Conservation (phyloP, 2,888 invertebrate species). For the Onthophagus sagittarius region DNA sequence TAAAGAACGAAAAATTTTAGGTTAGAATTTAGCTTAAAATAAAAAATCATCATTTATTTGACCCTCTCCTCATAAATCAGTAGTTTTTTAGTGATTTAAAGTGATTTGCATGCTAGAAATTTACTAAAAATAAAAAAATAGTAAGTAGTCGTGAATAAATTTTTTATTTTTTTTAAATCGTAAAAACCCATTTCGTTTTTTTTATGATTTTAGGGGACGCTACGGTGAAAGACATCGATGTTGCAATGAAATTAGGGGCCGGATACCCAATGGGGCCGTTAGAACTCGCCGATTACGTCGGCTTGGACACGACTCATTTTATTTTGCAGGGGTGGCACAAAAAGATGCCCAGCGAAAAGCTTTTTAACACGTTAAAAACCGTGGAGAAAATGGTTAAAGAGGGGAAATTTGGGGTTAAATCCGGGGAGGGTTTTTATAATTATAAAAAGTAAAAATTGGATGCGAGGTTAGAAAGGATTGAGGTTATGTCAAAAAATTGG, state of each 20-base stretch:
- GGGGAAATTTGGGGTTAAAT: constrained; percentile 76
- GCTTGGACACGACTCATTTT: constrained; percentile 72
- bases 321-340: constrained; percentile 79
- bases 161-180: not conserved
- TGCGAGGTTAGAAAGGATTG: not conserved
- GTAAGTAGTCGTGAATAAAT: not conserved
- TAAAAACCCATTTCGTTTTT: not conserved
- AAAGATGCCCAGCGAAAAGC: constrained; percentile 64
- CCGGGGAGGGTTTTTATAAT: constrained; percentile 83
- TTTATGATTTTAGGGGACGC: constrained; percentile 57
- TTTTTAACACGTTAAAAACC: constrained; percentile 60
- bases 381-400: constrained; percentile 68
- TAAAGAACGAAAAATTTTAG: too few relatives aligned
- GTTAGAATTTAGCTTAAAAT: too few relatives aligned
- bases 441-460: constrained; percentile 53
- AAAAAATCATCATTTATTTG: too few relatives aligned
- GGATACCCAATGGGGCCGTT: constrained; percentile 90
- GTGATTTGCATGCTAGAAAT: not conserved
- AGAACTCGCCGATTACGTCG: constrained; percentile 79
- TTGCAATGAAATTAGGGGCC: constrained; percentile 86
- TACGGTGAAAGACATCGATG: constrained; percentile 74
- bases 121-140: too few relatives aligned
- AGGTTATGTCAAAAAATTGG: not conserved
- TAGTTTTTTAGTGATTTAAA: not conserved
- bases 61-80: not conserved